Evolutionary conservation across 64 coral and sea anemone genomes (phyloP).

Genomic region (Astreopora myriophthalma): DNA sequence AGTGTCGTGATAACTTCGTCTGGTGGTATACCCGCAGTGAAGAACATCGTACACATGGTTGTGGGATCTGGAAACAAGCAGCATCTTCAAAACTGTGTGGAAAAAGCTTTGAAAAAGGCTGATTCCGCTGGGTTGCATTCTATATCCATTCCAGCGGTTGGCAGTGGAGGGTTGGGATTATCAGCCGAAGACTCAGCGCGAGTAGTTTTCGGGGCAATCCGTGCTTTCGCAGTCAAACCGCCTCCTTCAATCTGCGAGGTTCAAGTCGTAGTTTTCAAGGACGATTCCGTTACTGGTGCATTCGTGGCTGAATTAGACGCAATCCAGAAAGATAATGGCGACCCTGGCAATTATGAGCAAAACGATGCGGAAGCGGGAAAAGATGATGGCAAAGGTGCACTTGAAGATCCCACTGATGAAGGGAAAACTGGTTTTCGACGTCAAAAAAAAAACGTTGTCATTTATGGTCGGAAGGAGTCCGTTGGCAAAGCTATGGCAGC

Average conservation of each 20-base stretch:
- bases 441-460: not conserved
- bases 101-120: conserved; percentile 8
- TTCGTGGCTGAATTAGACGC: not conserved
- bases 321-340: not conserved
- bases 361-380: not conserved
- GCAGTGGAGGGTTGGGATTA: conserved; percentile 1
- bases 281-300: not conserved
- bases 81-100: conserved; percentile 14
- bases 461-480: not conserved
- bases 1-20: not conserved
- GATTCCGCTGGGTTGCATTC: not conserved
- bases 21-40: not conserved
- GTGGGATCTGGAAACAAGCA: not conserved
- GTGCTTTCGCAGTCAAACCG: not conserved
- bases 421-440: not conserved
- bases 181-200: not conserved
- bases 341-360: not conserved
- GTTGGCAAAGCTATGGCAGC: not conserved
- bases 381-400: not conserved
- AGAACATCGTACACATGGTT: conserved; percentile 7
- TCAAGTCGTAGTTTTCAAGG: not conserved
- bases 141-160: conserved; percentile 46
- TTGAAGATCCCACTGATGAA: not conserved
- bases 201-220: conserved; percentile 11
- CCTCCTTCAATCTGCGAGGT: not conserved